Base-by-base conservation (phyloP, 2,888 invertebrate genomes). In the Rhimphoctona megacephalus region DNA sequence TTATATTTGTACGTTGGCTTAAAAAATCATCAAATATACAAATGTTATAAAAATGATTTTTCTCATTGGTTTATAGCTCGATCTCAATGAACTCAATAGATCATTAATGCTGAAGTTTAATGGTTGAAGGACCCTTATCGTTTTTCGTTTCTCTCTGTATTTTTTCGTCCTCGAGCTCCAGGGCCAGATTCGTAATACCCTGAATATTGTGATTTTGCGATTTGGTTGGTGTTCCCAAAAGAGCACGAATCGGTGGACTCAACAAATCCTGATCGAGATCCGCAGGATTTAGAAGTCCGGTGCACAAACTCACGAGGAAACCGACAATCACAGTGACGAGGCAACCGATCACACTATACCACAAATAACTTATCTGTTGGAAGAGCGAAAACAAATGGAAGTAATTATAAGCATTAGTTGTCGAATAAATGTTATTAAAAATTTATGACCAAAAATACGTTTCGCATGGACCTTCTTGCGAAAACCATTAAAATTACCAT, bases 281-380 rank as follows among this genome's bases (percentile, higher is more conserved):
- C 0, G 95, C 94, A 0, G 96, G 96, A 90, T 97, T 95, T 67
- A 96, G 96, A 61, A 95, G 94, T 1, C 96, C 96, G 0, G 97
- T 96, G 30, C 96, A 90, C 39, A 96, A 95, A n/a, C 98, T 98
- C 54, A 97, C 96, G 3, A 96, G 80, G 66, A 97, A 94, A 0
- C 98, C 98, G 17, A 97, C 95, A 17, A 97, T 91, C 36, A 98
- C 94, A 0, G 98, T 98, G 0, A 96, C 95, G 5, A 96, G 89
- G 89, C 97, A 97, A 5, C 98, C 98, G 82, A 98, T 96, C 78
- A 96, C 96, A 9, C 98, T 97, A 94, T 98, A 98, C 98, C 98
- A 98, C 92, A 98, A 96, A 93, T 98, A 98, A 85, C 94, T 94
- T 30, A 92, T 92, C 94, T 94, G 89, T 1, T 49, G 4, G 3